Conservation (phyloP, 1,140 invertebrate genomes). For the Pantala flavescens region DNA sequence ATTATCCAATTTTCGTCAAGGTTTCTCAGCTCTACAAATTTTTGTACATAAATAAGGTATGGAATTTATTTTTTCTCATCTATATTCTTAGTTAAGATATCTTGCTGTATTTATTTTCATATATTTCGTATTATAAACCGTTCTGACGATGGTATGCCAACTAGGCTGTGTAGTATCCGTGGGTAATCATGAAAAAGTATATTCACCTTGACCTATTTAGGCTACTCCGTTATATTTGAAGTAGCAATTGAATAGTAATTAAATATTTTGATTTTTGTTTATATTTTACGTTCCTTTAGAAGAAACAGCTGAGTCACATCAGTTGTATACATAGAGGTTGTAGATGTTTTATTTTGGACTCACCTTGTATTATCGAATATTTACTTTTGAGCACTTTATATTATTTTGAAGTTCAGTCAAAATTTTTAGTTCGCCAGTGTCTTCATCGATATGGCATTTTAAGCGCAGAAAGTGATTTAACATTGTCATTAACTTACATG, state of each 20-base stretch:
- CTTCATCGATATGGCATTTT: neutral
- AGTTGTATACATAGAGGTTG: neutral
- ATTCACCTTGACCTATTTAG: neutral
- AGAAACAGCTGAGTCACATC: neutral
- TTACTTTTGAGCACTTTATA: neutral
- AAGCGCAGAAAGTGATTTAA: neutral
- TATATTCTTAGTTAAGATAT: neutral
- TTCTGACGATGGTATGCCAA: neutral
- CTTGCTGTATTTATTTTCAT: neutral
- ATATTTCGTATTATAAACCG: neutral
- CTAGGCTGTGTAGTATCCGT: neutral
- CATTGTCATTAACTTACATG: neutral
- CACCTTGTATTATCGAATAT: neutral
- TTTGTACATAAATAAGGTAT: constrained; percentile 1
- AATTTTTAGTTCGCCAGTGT: neutral
- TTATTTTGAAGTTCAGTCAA: neutral
- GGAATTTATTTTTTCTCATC: neutral
- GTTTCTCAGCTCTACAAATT: neutral
- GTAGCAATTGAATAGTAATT: neutral
- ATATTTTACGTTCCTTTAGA: neutral
- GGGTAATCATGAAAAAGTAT: neutral
- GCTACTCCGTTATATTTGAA: neutral
- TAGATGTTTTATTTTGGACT: neutral
- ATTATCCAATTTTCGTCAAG: neutral
- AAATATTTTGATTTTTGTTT: neutral